These are phyloP conservation scores for Chlorodrepanis virens DNA, from an alignment of 2,113 vertebrate genomes.

Conservation along the genomic window DNA sequence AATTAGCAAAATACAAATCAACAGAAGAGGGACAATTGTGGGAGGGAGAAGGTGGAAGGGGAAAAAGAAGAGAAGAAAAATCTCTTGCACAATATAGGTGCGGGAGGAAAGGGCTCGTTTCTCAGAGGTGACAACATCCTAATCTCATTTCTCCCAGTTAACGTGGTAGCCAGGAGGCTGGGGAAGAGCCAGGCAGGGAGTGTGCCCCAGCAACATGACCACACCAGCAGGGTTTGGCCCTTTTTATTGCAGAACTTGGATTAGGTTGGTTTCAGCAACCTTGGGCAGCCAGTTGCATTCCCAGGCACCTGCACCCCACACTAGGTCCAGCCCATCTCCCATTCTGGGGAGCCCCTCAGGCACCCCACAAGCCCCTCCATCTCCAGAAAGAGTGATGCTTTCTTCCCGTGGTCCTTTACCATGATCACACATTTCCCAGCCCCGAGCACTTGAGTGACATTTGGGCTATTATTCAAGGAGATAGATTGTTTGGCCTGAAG, in stretches of 20 bases:
- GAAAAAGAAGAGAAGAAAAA: not conserved
- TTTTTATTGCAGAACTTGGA: constrained; percentile 24
- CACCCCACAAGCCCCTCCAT: not conserved
- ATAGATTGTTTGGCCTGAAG: constrained; percentile 61
- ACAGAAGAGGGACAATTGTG: not conserved
- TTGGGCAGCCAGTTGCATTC: not conserved
- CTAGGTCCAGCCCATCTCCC: not conserved
- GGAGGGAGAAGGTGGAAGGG: not conserved
- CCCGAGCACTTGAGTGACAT: constrained; percentile 17
- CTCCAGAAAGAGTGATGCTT: not conserved
- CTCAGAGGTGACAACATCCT: not conserved
- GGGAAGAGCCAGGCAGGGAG: not conserved
- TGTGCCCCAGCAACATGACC: not conserved
- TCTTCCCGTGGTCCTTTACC: constrained; percentile 20
- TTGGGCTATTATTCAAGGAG: constrained; percentile 28
- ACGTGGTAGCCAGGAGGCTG: not conserved
- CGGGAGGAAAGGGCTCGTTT: not conserved
- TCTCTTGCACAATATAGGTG: not conserved
- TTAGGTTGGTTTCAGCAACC: constrained; percentile 50
- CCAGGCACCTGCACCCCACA: not conserved
- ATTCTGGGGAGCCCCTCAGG: not conserved
- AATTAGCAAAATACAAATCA: not conserved
- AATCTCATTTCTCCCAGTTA: not conserved
- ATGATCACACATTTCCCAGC: constrained; percentile 47
- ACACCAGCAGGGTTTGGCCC: not conserved